A percentile compares a stretch with the other conserved stretches of the same genome.
These are phyloP conservation scores for Camelus bactrianus DNA, from an alignment of 2,113 vertebrate species.

Conservation along the genomic window DNA sequence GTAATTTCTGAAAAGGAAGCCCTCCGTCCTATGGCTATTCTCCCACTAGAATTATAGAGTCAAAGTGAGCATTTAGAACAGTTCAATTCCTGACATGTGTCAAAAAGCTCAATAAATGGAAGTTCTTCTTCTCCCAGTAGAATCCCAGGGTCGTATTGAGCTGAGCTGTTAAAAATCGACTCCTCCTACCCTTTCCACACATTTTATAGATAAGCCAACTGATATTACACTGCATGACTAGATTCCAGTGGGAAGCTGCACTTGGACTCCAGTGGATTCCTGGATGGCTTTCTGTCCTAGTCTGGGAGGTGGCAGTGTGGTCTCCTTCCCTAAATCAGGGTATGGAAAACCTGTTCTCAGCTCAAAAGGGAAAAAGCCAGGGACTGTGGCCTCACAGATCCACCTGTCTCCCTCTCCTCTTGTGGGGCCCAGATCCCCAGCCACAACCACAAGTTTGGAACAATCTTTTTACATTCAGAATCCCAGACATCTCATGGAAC, in stretches of 20 bases:
- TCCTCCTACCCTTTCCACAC: not conserved
- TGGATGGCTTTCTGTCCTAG: not conserved
- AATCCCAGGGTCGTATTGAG: not conserved
- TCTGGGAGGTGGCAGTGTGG: not conserved
- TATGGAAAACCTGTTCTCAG: not conserved
- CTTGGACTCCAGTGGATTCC: not conserved
- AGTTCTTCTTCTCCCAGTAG: slow-evolving; percentile 46
- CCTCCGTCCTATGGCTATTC: not conserved
- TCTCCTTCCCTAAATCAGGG: not conserved
- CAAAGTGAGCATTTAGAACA: slow-evolving; percentile 17
- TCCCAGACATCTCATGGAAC: not conserved
- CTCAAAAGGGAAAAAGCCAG: not conserved
- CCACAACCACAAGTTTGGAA: not conserved
- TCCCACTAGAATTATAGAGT: slow-evolving; percentile 40
- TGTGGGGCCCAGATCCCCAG: not conserved
- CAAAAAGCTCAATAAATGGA: slow-evolving; percentile 19
- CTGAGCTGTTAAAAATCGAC: slow-evolving; percentile 31
- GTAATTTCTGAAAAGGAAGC: slow-evolving; percentile 31
- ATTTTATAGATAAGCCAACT: not conserved
- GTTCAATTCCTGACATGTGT: not conserved
- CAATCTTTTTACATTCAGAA: not conserved
- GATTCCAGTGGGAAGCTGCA: not conserved
- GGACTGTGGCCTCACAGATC: not conserved
- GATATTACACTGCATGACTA: not conserved
- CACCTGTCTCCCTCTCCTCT: not conserved